Base-by-base conservation (phyloP, 1,140 invertebrate species). In the Philopotamus ludificatus region DNA sequence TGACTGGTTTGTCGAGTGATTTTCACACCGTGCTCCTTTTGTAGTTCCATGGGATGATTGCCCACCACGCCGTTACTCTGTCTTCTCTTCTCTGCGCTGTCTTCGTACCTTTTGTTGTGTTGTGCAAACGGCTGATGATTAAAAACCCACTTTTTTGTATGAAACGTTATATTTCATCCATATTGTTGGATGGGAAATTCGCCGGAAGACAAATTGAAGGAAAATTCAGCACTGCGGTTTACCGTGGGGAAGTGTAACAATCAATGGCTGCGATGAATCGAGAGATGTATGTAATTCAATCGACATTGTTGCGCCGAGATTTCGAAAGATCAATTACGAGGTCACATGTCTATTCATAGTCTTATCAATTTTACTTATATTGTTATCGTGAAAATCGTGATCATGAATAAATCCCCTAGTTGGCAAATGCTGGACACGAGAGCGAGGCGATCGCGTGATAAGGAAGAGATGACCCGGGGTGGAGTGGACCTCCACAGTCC, bases 371-470 rank as follows among this genome's bases (percentile, higher is more conserved):
- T n/a, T n/a, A n/a, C n/a, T n/a, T n/a, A n/a, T n/a, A n/a, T n/a
- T n/a, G n/a, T n/a, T n/a, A 34, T 34, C 28, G 12, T 12, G 28
- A 34, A 34, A 34, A 34, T 34, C 28, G 28, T 34, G 28, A 34
- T 4, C 4, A 7, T 34, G 28, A 34, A 34, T 34, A 4, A 34
- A 4, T 7, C 28, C 12, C 28, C 12, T 12, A 7, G 28, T 34
- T 34, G 28, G 28, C 28, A 34, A 34, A 34, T 34, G 28, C 4
- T 7, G 12, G 4, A 12, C 12, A 34, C 12, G 4, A 34, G 50
- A 53, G 10, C 9, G 20, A 12, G 20, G 20, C 23, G 54, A 57
- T 57, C 39, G 54, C 54, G 54, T 57, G 54, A 57, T 57, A 57
- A 41, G 12, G 50, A 53, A 53, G 44, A 2, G 2, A 18, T 9